These are phyloP conservation scores for Panulirus ornatus DNA, from an alignment of 1,140 invertebrate genomes.

Conservation along the genomic window DNA sequence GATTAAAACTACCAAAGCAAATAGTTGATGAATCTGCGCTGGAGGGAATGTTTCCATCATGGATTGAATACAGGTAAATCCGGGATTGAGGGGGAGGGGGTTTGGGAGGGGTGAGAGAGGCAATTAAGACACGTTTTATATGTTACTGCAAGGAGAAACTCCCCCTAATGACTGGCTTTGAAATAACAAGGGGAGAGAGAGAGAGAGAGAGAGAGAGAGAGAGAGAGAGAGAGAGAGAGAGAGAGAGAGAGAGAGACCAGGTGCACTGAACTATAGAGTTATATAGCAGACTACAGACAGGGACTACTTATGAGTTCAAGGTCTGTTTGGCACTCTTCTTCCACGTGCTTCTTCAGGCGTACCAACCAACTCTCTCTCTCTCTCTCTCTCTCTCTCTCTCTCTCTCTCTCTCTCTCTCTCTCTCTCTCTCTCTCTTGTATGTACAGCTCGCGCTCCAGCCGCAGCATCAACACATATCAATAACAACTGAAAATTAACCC, in stretches of 20 bases:
- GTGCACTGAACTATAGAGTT: constrained; percentile 40
- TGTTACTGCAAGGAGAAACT: not conserved
- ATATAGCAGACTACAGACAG: constrained; percentile 20
- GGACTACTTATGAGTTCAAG: constrained; percentile 29
- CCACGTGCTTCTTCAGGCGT: not conserved
- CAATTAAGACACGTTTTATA: not conserved
- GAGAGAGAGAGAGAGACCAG: not conserved
- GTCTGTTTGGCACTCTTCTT: constrained; percentile 5
- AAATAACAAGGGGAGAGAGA: not conserved
- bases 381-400: constrained; percentile 6
- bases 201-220: not conserved
- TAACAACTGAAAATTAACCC: too few relatives aligned
- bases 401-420: constrained; percentile 2
- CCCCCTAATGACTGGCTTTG: constrained; percentile 2
- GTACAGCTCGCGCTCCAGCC: too few relatives aligned
- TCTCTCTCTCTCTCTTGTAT: not conserved
- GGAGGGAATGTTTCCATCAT: not conserved
- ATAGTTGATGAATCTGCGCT: not conserved
- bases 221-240: not conserved
- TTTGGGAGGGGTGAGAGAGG: too few relatives aligned
- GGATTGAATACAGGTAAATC: not conserved
- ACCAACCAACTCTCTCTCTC: not conserved
- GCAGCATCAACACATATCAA: too few relatives aligned
- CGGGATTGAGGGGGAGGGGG: not conserved
- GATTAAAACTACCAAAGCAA: too few relatives aligned